Conservation (phyloP, 2,888 invertebrate genomes). For the Calephelis perditalis region DNA sequence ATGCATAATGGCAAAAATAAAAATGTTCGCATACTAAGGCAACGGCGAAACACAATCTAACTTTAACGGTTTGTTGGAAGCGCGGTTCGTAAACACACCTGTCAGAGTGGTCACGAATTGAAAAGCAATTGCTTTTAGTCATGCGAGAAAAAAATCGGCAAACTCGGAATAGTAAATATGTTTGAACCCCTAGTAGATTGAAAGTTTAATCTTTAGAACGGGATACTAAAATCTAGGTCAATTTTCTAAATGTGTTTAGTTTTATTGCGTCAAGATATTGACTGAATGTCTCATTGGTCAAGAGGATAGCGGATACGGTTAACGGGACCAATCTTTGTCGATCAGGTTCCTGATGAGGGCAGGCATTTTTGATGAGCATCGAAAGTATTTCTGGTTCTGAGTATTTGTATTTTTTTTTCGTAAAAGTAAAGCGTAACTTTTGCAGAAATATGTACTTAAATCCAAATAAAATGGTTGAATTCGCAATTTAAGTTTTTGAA, state of each 20-base stretch:
- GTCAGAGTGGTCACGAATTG: constrained; percentile 62
- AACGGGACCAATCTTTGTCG: too few species aligned
- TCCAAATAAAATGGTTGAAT: too few species aligned
- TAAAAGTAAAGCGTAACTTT: too few species aligned
- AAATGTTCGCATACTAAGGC: constrained; percentile 13
- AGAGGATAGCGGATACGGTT: too few species aligned
- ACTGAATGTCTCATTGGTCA: too few species aligned
- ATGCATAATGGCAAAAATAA: constrained; percentile 8
- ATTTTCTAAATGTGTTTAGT: constrained; percentile 1
- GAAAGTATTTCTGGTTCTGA: too few species aligned
- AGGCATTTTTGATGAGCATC: too few species aligned
- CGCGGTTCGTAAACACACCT: constrained; percentile 56
- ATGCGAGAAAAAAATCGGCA: constrained; percentile 42
- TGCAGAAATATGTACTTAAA: too few species aligned
- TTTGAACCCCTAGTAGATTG: constrained; percentile 1
- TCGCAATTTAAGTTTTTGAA: too few species aligned
- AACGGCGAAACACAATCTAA: constrained; percentile 44
- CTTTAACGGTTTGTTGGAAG: constrained; percentile 51
- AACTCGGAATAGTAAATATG: constrained; percentile 5
- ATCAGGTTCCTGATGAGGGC: too few species aligned
- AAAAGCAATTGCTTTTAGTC: constrained; percentile 52
- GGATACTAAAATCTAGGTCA: constrained; percentile 12
- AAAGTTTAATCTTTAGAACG: constrained; percentile 2
- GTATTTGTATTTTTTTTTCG: too few species aligned
- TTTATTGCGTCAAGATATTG: too few species aligned